Percentiles rank a stretch among this genome's conserved stretches.
Evolutionary conservation across 2,888 invertebrate species (phyloP).

Genomic region (Cryptus armator): DNA sequence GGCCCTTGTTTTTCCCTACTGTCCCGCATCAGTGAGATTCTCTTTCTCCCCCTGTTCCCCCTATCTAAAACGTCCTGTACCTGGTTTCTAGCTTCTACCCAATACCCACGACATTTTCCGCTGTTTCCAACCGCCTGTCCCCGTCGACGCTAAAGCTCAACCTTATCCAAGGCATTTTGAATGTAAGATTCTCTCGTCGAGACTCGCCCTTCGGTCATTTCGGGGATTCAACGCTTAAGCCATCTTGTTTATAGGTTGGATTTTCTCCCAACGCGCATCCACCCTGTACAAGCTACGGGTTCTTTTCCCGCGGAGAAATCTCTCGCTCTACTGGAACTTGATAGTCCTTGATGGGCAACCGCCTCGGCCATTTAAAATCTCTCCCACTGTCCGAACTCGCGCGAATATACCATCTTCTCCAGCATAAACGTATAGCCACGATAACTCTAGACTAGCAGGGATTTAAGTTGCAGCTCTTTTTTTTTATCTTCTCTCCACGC

Average conservation of each 20-base stretch:
- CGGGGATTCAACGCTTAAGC: constrained; percentile 78
- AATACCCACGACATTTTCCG: constrained; percentile 34
- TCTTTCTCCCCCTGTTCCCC: constrained; percentile 22
- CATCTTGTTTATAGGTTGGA: constrained; percentile 81
- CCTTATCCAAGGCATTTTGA: constrained; percentile 81
- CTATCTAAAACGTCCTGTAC: constrained; percentile 2
- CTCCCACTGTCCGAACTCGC: constrained; percentile 43
- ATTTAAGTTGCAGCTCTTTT: constrained; percentile 39
- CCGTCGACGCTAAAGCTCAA: constrained; percentile 70
- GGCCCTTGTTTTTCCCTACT: constrained; percentile 31
- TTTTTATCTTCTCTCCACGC: background rate
- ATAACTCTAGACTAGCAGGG: constrained; percentile 34
- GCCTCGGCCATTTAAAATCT: constrained; percentile 50
- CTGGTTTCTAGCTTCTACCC: background rate
- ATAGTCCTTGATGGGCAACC: constrained; percentile 33
- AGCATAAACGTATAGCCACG: constrained; percentile 39
- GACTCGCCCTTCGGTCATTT: constrained; percentile 80
- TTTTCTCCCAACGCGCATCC: constrained; percentile 61
- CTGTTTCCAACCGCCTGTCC: constrained; percentile 33
- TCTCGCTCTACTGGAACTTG: background rate
- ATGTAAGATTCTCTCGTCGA: constrained; percentile 80
- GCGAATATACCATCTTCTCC: constrained; percentile 19
- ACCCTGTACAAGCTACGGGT: background rate
- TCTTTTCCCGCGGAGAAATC: constrained; percentile 6
- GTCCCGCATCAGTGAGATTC: constrained; percentile 13